These are phyloP conservation scores for Drosophila prosaltans DNA, from an alignment of 1,140 invertebrate genomes.

Conservation along the genomic window DNA sequence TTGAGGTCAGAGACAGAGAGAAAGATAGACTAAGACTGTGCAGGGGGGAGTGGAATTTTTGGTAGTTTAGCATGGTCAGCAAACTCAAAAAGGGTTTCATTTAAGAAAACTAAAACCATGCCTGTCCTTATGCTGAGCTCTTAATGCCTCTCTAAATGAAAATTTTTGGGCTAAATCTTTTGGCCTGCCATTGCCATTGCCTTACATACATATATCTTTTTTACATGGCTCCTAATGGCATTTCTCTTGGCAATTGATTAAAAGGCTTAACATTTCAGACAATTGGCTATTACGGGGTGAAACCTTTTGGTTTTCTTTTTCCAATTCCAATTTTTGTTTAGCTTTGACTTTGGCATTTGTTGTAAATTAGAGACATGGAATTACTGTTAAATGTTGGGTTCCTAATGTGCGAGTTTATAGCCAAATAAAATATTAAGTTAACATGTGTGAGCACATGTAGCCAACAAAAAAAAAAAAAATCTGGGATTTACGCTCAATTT, in stretches of 20 bases:
- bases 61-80: conserved; percentile 1
- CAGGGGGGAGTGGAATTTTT: background rate
- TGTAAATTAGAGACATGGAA: conserved; percentile 63
- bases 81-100: conserved; percentile 37
- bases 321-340: conserved; percentile 17
- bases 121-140: conserved; percentile 65
- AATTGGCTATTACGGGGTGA: conserved; percentile 55
- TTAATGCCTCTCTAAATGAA: conserved; percentile 74
- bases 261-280: conserved; percentile 76
- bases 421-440: conserved; percentile 11
- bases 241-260: conserved; percentile 74
- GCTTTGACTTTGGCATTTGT: conserved; percentile 50
- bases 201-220: conserved; percentile 6
- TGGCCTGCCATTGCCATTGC: conserved; percentile 43
- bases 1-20: conserved; percentile 33
- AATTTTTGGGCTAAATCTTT: conserved; percentile 63
- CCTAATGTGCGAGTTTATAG: conserved; percentile 75
- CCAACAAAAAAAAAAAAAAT: background rate
- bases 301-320: background rate
- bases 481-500: background rate
- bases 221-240: conserved; percentile 17
- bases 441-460: conserved; percentile 33
- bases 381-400: conserved; percentile 66
- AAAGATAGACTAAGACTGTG: background rate
- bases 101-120: conserved; percentile 46